A percentile compares a stretch with the other conserved stretches of the same genome.
Conservation (phyloP, 2,888 invertebrate species). For the Empis livida region DNA sequence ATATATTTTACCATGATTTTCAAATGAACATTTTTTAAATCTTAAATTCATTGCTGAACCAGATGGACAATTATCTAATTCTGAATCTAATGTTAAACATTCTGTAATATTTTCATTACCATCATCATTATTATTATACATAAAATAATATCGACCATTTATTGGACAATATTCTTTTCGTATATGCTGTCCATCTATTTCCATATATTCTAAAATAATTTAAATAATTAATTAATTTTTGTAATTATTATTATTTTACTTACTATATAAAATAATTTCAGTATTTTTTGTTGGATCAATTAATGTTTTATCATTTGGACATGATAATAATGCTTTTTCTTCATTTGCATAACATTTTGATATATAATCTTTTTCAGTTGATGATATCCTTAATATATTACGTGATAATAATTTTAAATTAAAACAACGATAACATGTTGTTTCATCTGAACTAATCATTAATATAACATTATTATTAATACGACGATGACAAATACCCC, state of each 20-base stretch:
- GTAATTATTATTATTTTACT: slow-evolving; percentile 22
- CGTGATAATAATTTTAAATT: slow-evolving; percentile 44
- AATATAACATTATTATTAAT: slow-evolving; percentile 48
- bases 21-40: slow-evolving; percentile 43
- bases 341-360: slow-evolving; percentile 47
- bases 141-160: slow-evolving; percentile 46
- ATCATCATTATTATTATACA: slow-evolving; percentile 41
- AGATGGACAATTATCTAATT: slow-evolving; percentile 46
- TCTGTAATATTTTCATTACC: slow-evolving; percentile 37
- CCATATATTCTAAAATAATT: slow-evolving; percentile 37
- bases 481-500: slow-evolving; percentile 44
- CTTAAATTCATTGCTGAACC: slow-evolving; percentile 44
- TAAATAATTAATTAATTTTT: neutral
- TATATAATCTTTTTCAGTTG: slow-evolving; percentile 40
- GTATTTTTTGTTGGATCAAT: slow-evolving; percentile 17
- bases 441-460: slow-evolving; percentile 43
- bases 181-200: slow-evolving; percentile 37
- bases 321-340: slow-evolving; percentile 43
- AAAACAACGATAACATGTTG: slow-evolving; percentile 48
- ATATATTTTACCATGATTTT: slow-evolving; percentile 39
- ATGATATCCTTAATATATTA: slow-evolving; percentile 47
- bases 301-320: slow-evolving; percentile 38
- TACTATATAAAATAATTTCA: slow-evolving; percentile 48
- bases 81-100: slow-evolving; percentile 42
- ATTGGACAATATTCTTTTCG: slow-evolving; percentile 50